Percentiles rank a stretch among this genome's conserved stretches.
These are phyloP conservation scores for Myathropa florea DNA, from an alignment of 2,888 invertebrate genomes.

Conservation along the genomic window DNA sequence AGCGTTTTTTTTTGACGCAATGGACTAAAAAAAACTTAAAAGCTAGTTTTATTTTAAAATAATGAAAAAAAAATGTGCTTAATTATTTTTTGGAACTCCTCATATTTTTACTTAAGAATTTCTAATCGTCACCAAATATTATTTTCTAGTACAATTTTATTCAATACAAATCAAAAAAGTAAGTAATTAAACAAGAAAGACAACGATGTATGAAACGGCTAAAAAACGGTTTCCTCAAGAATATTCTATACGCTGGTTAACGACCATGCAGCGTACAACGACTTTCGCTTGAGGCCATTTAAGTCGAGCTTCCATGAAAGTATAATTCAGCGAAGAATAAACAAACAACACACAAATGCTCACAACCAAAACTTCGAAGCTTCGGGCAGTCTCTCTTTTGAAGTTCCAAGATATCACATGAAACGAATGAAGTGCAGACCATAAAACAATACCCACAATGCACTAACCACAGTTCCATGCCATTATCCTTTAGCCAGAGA, in stretches of 20 bases:
- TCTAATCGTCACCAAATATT: no score
- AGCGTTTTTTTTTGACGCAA: no score
- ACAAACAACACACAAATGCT: neutral
- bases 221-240: neutral
- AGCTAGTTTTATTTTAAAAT: no score
- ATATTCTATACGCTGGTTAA: neutral
- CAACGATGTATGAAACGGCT: no score
- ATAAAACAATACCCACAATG: slow-evolving; percentile 55
- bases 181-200: no score
- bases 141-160: no score
- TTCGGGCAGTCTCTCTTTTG: neutral
- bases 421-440: slow-evolving; percentile 55
- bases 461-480: slow-evolving; percentile 56
- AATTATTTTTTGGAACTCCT: no score
- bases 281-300: neutral
- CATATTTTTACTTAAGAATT: no score
- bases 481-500: slow-evolving; percentile 52
- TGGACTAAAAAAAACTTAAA: no score
- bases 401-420: slow-evolving; percentile 15
- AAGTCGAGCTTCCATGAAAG: slow-evolving; percentile 24
- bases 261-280: neutral
- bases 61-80: no score
- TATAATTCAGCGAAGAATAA: neutral
- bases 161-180: no score
- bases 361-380: neutral